Evolutionary conservation across 1,140 invertebrate genomes (phyloP).

Genomic region (Pantala flavescens): DNA sequence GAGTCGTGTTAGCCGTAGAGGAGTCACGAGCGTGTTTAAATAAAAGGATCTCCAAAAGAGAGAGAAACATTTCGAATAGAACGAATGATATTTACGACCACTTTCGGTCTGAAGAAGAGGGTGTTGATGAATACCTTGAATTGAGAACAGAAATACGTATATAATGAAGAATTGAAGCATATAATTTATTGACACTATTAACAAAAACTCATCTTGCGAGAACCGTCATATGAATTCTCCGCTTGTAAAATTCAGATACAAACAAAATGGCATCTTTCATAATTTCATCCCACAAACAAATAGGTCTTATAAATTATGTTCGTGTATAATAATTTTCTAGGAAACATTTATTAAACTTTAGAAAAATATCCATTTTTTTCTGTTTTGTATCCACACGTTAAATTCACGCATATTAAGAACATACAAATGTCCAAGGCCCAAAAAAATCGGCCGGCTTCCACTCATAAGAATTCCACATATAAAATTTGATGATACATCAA

Average conservation of each 20-base stretch:
- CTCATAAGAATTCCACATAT: background rate
- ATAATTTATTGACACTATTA: constrained; percentile 5
- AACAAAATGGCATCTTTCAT: background rate
- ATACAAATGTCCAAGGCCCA: background rate
- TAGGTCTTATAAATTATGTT: background rate
- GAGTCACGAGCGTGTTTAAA: too few species aligned
- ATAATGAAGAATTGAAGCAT: background rate
- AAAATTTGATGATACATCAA: constrained; percentile 10
- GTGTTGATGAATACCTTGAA: too few species aligned
- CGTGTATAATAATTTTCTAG: constrained; percentile 7
- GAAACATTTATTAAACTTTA: constrained; percentile 9
- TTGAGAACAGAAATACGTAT: too few species aligned
- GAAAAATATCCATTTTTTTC: background rate
- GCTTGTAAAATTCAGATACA: background rate
- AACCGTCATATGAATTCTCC: background rate
- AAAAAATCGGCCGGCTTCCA: background rate
- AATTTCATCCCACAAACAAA: background rate
- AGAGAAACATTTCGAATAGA: too few species aligned
- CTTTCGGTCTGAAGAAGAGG: too few species aligned
- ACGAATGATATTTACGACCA: too few species aligned
- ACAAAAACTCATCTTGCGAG: background rate
- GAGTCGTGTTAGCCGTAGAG: too few species aligned
- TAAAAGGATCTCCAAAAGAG: too few species aligned
- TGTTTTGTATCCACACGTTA: background rate
- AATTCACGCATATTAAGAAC: background rate